phyloP scores from a whole-genome alignment of 1,140 invertebrate species.

The Nomia melanderi region DNA sequence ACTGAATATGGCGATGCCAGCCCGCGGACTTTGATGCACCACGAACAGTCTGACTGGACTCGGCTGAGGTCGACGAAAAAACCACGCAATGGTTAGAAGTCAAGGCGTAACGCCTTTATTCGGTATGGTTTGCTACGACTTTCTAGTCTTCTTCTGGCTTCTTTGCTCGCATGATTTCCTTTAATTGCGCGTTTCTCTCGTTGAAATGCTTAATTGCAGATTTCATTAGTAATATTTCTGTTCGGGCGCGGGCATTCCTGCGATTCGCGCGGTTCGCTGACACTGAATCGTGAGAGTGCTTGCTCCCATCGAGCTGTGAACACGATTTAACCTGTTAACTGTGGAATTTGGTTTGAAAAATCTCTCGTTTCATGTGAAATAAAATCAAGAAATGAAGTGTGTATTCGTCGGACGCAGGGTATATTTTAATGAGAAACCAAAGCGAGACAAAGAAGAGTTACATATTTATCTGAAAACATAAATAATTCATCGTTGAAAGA shows the following conservation, averaged over 20 bases:
- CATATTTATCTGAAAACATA: no score
- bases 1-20: constrained; percentile 54
- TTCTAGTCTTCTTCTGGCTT: constrained; percentile 44
- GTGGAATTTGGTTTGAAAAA: no score
- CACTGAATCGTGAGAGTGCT: no score
- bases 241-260: not conserved
- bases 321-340: no score
- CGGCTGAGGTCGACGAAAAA: not conserved
- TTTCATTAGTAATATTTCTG: not conserved
- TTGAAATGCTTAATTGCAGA: not conserved
- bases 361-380: no score
- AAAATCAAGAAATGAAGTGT: no score
- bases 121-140: constrained; percentile 31
- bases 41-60: constrained; percentile 22
- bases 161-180: not conserved
- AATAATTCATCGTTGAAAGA: no score
- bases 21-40: constrained; percentile 25
- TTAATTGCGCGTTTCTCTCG: constrained; percentile 26
- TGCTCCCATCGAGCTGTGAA: no score
- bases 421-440: no score
- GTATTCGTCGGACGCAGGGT: no score
- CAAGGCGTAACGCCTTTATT: constrained; percentile 50
- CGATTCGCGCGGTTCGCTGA: not conserved
- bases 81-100: constrained; percentile 28
- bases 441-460: no score